Conservation (phyloP, 1,140 invertebrate species). For the Pseudobourletiella spinata region DNA sequence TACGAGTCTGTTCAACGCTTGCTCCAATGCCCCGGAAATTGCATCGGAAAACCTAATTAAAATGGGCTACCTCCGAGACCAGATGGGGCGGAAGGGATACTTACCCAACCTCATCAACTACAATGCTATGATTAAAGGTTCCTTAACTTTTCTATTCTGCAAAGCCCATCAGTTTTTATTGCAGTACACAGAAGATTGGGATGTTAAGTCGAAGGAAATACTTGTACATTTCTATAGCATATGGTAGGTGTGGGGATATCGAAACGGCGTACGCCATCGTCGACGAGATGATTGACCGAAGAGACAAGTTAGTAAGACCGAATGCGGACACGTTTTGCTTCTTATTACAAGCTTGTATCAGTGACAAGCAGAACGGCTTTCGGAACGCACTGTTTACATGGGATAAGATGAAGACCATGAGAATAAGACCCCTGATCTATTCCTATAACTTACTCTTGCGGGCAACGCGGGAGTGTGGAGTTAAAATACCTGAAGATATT, state of each 20-base stretch:
- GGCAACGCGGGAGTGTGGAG: slow-evolving; percentile 61
- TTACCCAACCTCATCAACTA: slow-evolving; percentile 67
- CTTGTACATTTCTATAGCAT: slow-evolving; percentile 50
- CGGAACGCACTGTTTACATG: slow-evolving; percentile 70
- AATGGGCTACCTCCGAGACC: slow-evolving; percentile 54
- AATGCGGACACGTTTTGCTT: slow-evolving; percentile 63
- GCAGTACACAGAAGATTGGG: too few species aligned
- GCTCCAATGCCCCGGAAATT: slow-evolving; percentile 63
- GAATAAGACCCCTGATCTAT: slow-evolving; percentile 56
- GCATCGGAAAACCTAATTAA: slow-evolving; percentile 51
- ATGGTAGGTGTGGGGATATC: slow-evolving; percentile 67
- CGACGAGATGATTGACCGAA: slow-evolving; percentile 61
- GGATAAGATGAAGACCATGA: slow-evolving; percentile 61
- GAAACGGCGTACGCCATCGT: slow-evolving; percentile 64
- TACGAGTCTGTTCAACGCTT: slow-evolving; percentile 78
- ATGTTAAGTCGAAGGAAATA: too few species aligned
- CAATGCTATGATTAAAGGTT: slow-evolving; percentile 74
- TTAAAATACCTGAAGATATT: slow-evolving; percentile 9
- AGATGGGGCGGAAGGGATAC: slow-evolving; percentile 58
- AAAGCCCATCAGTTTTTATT: not conserved
- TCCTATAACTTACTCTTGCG: slow-evolving; percentile 73
- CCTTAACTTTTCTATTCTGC: not conserved
- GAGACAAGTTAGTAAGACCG: slow-evolving; percentile 52
- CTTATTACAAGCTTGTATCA: slow-evolving; percentile 70
- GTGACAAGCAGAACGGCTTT: slow-evolving; percentile 67